A percentile compares a stretch with the other conserved stretches of the same genome.
Evolutionary conservation across 2,797 vertebrate species (phyloP).

Genomic region (Micrastur ruficollis): DNA sequence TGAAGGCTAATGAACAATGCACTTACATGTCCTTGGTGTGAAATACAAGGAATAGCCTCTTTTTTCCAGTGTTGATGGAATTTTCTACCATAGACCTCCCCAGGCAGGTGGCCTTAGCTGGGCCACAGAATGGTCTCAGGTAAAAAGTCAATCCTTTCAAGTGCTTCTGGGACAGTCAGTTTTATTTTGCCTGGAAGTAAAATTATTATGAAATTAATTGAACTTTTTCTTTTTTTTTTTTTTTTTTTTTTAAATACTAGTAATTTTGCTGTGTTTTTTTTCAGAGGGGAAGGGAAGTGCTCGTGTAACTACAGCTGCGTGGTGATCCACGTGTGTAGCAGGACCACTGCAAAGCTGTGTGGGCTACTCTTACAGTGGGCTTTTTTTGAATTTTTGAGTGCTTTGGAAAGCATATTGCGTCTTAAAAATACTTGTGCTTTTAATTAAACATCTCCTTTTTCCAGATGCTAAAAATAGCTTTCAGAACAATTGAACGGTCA

Average conservation of each 20-base stretch:
- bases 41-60: background rate
- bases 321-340: background rate
- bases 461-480: background rate
- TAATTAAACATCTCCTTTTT: background rate
- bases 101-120: background rate
- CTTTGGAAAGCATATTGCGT: background rate
- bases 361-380: background rate
- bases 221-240: background rate
- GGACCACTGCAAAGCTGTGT: background rate
- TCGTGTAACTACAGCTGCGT: background rate
- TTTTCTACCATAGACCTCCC: background rate
- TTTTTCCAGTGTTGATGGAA: background rate
- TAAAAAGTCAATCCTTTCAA: background rate
- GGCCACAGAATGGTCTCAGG: background rate
- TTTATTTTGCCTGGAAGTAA: background rate
- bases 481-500: rapidly evolving
- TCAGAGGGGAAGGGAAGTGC: background rate
- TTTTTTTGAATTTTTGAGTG: background rate
- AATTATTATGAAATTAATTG: background rate
- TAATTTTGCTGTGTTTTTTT: background rate
- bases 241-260: background rate
- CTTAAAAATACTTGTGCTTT: background rate
- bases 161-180: background rate
- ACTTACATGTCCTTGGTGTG: background rate
- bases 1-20: background rate